Base-by-base conservation (phyloP, 2,797 vertebrate species). In the Sebastolobus altivelis region DNA sequence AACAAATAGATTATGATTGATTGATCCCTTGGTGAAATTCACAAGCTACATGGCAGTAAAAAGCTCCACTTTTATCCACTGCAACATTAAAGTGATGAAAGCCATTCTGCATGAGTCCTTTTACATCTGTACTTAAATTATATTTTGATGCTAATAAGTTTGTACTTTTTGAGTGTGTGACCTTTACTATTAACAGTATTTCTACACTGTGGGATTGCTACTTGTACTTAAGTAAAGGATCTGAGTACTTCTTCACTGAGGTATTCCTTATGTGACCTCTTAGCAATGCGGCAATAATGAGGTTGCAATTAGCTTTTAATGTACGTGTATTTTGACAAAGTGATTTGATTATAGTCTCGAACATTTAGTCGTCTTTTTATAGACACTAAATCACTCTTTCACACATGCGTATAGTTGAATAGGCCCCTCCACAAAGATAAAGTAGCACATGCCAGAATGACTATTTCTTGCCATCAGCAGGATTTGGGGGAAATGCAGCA, bases 401-500 rank as follows among this genome's bases (percentile, higher is more conserved):
- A 33, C 63, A 25, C 59, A 58, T 65, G n/a, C 71, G 33, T 72
- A 68, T 43, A 66, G 67, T 62, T 82, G 60, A 88, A 81, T 25
- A 66, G 72, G 82, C 75, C 83, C 80, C 76, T 87, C 82, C 76
- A 79, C 82, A 86, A 74, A 90, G 86, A 90, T 93, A 88, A 74
- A 87, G 82, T 88, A 73, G 67, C 86, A 87, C 84, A 86, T 92
- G 83, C 84, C 89, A 85, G 81, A 85, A 79, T 84, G 92, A 86
- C 83, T 80, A 86, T 82, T 80, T 87, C 35, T 71, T 38, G 18
- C 84, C 80, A 43, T 83, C 73, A 82, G 72, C 76, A 29, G 71
- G 49, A 56, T 86, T 22, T 65, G 8, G 59, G 72, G 76, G 69
- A 63, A 76, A 77, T 77, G 77, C 54, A 76, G 78, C 38, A 5